Evolutionary conservation across 2,113 vertebrate genomes (phyloP).

Genomic region (Oreocharis arfaki): DNA sequence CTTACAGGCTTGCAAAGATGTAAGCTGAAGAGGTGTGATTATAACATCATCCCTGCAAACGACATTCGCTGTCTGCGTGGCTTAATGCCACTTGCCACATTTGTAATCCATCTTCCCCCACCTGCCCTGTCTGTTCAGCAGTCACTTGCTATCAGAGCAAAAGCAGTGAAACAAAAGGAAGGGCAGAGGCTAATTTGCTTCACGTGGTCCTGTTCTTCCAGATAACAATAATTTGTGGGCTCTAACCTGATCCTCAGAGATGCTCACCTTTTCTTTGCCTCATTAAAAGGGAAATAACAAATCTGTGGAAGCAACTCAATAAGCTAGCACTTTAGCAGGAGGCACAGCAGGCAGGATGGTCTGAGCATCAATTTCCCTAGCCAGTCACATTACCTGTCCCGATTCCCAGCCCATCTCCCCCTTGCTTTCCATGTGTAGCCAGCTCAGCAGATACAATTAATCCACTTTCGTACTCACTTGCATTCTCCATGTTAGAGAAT

Average conservation of each 20-base stretch:
- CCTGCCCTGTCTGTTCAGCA: neutral
- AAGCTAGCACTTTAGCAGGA: neutral
- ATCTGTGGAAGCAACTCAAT: neutral
- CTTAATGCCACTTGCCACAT: neutral
- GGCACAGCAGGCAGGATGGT: neutral
- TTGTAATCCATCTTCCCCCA: neutral
- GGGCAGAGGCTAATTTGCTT: neutral
- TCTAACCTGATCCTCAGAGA: neutral
- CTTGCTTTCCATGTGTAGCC: neutral
- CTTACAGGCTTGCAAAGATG: neutral
- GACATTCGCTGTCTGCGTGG: neutral
- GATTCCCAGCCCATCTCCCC: neutral
- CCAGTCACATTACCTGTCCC: neutral
- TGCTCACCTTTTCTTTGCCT: neutral
- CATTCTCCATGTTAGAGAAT: slow-evolving; percentile 33
- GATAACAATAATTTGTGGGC: neutral
- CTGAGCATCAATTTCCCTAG: neutral
- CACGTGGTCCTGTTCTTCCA: neutral
- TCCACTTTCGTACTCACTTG: neutral
- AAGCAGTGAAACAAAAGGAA: neutral
- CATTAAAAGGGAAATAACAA: neutral
- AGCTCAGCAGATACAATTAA: slow-evolving; percentile 19
- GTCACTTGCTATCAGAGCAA: neutral
- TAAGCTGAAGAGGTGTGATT: neutral
- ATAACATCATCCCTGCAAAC: neutral